Conservation (phyloP, 2,888 invertebrate species). For the Orthosia cruda region DNA sequence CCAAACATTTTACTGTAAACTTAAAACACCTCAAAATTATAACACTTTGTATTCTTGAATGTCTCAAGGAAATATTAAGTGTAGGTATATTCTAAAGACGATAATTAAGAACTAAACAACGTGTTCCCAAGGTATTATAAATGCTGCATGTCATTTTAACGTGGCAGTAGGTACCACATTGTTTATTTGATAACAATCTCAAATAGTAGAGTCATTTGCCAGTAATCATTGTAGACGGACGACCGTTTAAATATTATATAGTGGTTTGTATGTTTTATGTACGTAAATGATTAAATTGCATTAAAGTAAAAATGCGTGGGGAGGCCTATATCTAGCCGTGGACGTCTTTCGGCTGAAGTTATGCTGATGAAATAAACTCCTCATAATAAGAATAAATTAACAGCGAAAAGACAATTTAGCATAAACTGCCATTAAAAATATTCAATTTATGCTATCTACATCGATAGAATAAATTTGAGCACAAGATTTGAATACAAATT, state of each 20-base stretch:
- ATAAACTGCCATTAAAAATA: neutral
- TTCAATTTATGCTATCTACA: neutral
- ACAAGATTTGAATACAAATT: constrained; percentile 25
- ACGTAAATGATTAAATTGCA: constrained; percentile 8
- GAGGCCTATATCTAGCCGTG: neutral
- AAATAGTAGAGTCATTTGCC: constrained; percentile 74
- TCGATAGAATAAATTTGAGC: neutral
- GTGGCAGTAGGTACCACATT: constrained; percentile 73
- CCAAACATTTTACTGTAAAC: too few relatives aligned
- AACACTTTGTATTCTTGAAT: neutral
- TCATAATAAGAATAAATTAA: neutral
- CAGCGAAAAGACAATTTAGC: neutral
- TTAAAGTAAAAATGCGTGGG: neutral
- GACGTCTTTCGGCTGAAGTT: neutral
- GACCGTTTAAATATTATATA: constrained; percentile 49
- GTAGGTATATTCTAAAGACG: constrained; percentile 14
- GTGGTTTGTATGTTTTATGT: constrained; percentile 25
- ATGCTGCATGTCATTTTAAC: constrained; percentile 72
- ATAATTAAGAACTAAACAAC: constrained; percentile 50
- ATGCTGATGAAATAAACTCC: neutral
- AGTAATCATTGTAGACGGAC: constrained; percentile 69
- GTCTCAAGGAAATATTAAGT: neutral
- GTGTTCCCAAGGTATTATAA: constrained; percentile 68
- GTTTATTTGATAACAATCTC: constrained; percentile 85
- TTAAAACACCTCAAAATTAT: neutral